Conservation (phyloP, 2,888 invertebrate genomes). For the Trichopoda pennipes region DNA sequence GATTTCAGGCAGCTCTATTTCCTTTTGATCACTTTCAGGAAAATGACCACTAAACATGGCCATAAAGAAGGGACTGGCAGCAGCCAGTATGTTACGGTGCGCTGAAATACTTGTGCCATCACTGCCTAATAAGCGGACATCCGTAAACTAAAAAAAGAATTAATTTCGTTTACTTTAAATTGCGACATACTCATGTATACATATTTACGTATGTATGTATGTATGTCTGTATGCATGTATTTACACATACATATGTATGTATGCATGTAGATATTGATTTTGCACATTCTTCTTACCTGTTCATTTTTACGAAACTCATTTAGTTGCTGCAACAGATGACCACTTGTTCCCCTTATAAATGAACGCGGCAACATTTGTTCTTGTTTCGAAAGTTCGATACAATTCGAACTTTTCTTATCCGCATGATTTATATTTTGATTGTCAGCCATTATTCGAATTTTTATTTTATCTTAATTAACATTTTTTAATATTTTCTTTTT, state of each 20-base stretch:
- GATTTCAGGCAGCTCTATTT: slow-evolving; percentile 72
- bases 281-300: slow-evolving; percentile 55
- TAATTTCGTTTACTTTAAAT: not conserved
- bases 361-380: slow-evolving; percentile 61
- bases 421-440: slow-evolving; percentile 24
- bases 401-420: slow-evolving; percentile 48
- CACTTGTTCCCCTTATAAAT: slow-evolving; percentile 60
- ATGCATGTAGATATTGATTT: slow-evolving; percentile 13
- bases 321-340: slow-evolving; percentile 65
- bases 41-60: slow-evolving; percentile 74
- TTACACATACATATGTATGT: too few relatives aligned
- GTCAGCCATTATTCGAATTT: slow-evolving; percentile 14
- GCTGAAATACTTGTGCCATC: slow-evolving; percentile 69
- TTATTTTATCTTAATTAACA: not conserved
- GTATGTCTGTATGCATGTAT: too few relatives aligned
- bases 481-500: not conserved
- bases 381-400: slow-evolving; percentile 54
- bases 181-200: too few relatives aligned
- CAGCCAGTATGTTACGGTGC: slow-evolving; percentile 73
- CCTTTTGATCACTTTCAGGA: slow-evolving; percentile 71
- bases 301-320: slow-evolving; percentile 69
- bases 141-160: slow-evolving; percentile 70
- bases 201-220: too few relatives aligned
- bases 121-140: slow-evolving; percentile 70
- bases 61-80: slow-evolving; percentile 73